Evolutionary conservation across 30 jellyfish, hydroid and myxozoan species (phyloP).

Genomic region (Phacellophora camtschatica): DNA sequence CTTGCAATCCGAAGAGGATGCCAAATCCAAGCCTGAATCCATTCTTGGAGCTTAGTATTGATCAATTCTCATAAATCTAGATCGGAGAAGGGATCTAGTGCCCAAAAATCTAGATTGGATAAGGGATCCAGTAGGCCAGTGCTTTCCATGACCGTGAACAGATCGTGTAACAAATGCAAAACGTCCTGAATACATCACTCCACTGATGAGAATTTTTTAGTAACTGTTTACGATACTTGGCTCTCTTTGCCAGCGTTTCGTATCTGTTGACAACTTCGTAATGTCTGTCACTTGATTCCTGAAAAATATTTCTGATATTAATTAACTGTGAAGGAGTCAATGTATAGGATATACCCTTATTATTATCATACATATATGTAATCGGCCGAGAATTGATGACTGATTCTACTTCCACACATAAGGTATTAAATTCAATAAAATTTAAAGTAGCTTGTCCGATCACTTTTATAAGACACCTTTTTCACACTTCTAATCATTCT

Average conservation of each 20-base stretch:
- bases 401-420: slow-evolving; percentile 21
- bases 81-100: too few species aligned
- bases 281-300: background rate
- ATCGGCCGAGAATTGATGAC: slow-evolving; percentile 25
- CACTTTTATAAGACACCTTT: background rate
- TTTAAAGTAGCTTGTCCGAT: slow-evolving; percentile 23
- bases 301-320: slow-evolving; percentile 15
- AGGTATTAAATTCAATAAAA: slow-evolving; percentile 7
- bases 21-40: slow-evolving; percentile 29
- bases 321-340: slow-evolving; percentile 33
- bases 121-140: too few species aligned
- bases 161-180: too few species aligned
- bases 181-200: too few species aligned
- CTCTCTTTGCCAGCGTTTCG: slow-evolving; percentile 33
- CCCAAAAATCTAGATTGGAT: too few species aligned
- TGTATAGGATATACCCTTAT: slow-evolving; percentile 19
- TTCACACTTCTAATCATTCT: slow-evolving; percentile 13
- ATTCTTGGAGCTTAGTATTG: slow-evolving; percentile 3
- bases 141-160: too few species aligned
- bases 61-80: too few species aligned
- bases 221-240: too few species aligned
- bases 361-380: slow-evolving; percentile 2
- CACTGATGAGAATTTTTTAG: too few species aligned
- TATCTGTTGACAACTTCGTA: slow-evolving; percentile 20
- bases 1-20: slow-evolving; percentile 17